phyloP scores from a whole-genome alignment of 2,888 invertebrate species.

The Athalia rosae region DNA sequence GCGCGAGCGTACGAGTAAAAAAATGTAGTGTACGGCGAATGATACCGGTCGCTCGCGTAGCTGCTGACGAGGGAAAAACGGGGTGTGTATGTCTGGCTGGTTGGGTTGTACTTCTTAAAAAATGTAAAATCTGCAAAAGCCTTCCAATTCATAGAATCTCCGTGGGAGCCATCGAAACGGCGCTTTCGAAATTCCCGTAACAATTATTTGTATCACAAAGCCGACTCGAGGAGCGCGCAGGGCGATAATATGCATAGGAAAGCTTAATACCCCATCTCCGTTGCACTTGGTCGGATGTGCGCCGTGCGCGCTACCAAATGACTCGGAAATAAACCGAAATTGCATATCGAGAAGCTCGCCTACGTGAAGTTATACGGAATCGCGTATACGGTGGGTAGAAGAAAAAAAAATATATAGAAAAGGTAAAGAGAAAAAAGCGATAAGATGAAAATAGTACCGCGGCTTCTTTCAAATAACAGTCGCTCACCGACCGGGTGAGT shows the following conservation, averaged over 20 bases:
- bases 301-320: slow-evolving; percentile 64
- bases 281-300: slow-evolving; percentile 65
- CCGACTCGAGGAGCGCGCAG: slow-evolving; percentile 59
- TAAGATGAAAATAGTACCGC: too few relatives aligned
- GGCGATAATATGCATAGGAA: slow-evolving; percentile 68
- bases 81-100: neutral
- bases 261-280: slow-evolving; percentile 65
- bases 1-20: slow-evolving; percentile 5
- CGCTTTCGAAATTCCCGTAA: slow-evolving; percentile 64
- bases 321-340: slow-evolving; percentile 69
- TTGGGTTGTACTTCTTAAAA: neutral
- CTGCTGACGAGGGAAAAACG: too few relatives aligned
- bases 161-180: slow-evolving; percentile 48
- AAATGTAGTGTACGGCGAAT: neutral
- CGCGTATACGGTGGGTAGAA: neutral
- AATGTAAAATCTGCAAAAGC: neutral
- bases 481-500: neutral
- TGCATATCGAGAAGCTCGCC: slow-evolving; percentile 64
- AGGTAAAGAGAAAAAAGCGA: too few relatives aligned
- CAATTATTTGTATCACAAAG: slow-evolving; percentile 66
- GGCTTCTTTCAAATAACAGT: slow-evolving; percentile 24
- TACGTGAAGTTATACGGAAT: neutral
- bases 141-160: slow-evolving; percentile 25
- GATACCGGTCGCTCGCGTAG: neutral
- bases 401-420: neutral